Percentiles rank a stretch among this genome's conserved stretches.
Conservation (phyloP, 2,888 invertebrate genomes). For the Stenolophus ochropezus region DNA sequence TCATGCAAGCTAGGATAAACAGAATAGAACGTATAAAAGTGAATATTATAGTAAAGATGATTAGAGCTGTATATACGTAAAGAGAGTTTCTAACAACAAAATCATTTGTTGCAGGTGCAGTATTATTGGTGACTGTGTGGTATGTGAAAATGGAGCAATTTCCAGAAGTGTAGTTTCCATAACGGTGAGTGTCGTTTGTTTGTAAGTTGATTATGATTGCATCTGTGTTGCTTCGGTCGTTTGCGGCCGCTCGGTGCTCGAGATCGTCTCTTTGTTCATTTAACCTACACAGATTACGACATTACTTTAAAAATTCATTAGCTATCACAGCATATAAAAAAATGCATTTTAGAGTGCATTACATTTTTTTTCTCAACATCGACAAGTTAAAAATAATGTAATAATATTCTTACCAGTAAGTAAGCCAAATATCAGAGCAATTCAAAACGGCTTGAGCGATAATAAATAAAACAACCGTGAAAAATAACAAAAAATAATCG, state of each 20-base stretch:
- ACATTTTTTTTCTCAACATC: too few species aligned
- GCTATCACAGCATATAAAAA: too few species aligned
- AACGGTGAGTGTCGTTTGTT: conserved; percentile 31
- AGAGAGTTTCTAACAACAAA: conserved; percentile 66
- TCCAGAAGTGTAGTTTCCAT: neutral
- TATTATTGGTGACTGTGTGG: neutral
- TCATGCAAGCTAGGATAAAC: conserved; percentile 84
- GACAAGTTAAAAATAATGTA: too few species aligned
- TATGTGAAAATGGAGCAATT: conserved; percentile 26
- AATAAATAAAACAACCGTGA: conserved; percentile 62
- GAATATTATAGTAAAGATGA: conserved; percentile 68
- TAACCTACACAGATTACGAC: neutral
- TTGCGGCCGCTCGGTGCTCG: neutral
- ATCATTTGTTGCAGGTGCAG: too few species aligned
- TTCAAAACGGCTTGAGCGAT: conserved; percentile 67
- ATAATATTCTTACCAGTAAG: conserved; percentile 68
- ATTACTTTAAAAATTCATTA: too few species aligned
- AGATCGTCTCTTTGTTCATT: neutral
- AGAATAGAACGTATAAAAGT: conserved; percentile 79
- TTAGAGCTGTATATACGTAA: conserved; percentile 71
- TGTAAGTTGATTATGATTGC: conserved; percentile 9
- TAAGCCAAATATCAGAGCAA: conserved; percentile 69
- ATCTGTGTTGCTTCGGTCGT: neutral
- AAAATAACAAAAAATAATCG: conserved; percentile 63
- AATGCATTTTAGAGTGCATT: too few species aligned